Evolutionary conservation across 1,140 invertebrate species (phyloP).

Genomic region (Anadara kagoshimensis): DNA sequence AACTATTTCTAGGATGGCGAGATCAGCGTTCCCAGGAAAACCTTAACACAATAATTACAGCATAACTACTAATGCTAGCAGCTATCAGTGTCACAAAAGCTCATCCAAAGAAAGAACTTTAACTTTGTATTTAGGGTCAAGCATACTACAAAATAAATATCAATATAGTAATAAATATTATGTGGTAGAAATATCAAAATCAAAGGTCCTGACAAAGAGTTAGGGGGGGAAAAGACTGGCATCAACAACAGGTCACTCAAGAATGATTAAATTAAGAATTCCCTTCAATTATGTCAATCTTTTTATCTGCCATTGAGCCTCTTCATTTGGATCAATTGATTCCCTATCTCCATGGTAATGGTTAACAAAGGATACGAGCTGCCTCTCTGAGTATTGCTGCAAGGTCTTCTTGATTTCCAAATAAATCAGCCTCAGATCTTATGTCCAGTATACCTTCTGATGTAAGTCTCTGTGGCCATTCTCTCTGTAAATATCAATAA

Average conservation of each 20-base stretch:
- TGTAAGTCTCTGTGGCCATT: slow-evolving; percentile 57
- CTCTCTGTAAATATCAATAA: slow-evolving; percentile 39
- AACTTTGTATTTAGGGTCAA: neutral
- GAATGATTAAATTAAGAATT: neutral
- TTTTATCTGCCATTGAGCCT: no score
- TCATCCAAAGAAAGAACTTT: neutral
- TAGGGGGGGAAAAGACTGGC: no score
- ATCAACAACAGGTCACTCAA: neutral
- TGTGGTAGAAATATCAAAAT: no score
- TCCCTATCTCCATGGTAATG: neutral
- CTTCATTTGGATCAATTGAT: no score
- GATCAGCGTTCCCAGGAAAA: no score
- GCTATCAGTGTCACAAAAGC: neutral
- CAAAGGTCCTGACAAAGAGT: no score
- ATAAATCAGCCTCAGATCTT: slow-evolving; percentile 43
- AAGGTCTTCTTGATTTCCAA: slow-evolving; percentile 57
- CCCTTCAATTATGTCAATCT: neutral
- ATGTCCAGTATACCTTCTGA: slow-evolving; percentile 55
- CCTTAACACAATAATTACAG: no score
- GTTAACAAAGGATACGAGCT: slow-evolving; percentile 58
- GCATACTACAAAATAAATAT: neutral
- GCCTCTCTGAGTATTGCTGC: slow-evolving; percentile 52
- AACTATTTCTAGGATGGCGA: no score
- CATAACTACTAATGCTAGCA: no score
- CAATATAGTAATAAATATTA: no score